Base-by-base conservation (phyloP, 2,888 invertebrate species). In the Polymixis lichenea region DNA sequence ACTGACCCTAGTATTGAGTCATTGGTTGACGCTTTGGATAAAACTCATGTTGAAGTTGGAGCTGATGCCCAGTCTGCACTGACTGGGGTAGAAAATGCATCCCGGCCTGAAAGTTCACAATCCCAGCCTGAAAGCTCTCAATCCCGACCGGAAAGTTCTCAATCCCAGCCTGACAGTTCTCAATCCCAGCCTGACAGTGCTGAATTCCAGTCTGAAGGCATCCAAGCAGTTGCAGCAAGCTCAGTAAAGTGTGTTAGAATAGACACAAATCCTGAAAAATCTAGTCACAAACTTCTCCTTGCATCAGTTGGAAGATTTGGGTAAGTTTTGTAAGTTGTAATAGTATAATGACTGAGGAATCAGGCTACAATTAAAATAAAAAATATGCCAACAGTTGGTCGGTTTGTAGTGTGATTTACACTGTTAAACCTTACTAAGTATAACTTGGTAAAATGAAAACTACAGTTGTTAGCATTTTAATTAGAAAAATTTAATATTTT, bases 221-320 rank as follows among this genome's bases (percentile, higher is more conserved):
- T 69, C 28, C 49, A 75, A 60, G 73, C 61, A 38, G n/a, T 58
- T 0, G 71, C 73, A 46, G 61, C 61, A 32, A 83, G 74, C 56
- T 28, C 53, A 43, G 74, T 55, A 46, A 70, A 69, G 46, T 55
- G 56, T 74, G 61, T 60, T 60, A 77, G 74, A 64, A 32, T 68
- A 38, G 56, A 68, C 28, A 56, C 53, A 66, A 58, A 43, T 56
- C 2, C 46, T 60, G 51, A 72, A 22, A 90, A 89, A 75, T 80
- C 86, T 32, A 94, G 91, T 90, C 93, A 95, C 72, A 97, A 95
- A 77, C 96, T 96, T 93, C 93, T 98, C 43, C 94, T 98, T 80
- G 98, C 98, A 55, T 97, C 98, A 66, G 97, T 98, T 58, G 97
- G 97, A 68, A 97, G 97, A 94, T 97, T 97, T 91, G 97, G 97